Conservation (phyloP, 2,888 invertebrate species). For the Leptothorax acervorum region DNA sequence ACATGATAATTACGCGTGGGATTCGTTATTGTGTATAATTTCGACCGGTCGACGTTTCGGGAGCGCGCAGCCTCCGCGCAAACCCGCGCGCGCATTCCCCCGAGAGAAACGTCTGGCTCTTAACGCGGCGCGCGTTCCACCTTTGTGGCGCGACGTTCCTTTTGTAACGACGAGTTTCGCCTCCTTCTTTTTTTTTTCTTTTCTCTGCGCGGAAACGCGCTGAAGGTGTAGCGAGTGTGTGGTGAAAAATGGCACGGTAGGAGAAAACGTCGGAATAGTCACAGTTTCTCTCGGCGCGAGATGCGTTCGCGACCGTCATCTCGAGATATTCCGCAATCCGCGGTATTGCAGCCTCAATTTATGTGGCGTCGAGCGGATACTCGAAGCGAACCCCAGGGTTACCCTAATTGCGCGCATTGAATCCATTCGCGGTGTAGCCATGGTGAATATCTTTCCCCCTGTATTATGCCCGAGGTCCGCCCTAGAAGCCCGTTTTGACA, state of each 20-base stretch:
- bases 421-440: slow-evolving; percentile 60
- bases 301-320: slow-evolving; percentile 22
- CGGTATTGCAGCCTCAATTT: slow-evolving; percentile 30
- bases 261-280: slow-evolving; percentile 11
- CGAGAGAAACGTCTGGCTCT: slow-evolving; percentile 55
- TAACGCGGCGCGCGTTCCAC: slow-evolving; percentile 39
- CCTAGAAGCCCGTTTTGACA: slow-evolving; percentile 75
- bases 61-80: slow-evolving; percentile 42
- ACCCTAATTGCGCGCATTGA: slow-evolving; percentile 67
- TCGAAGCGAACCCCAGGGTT: slow-evolving; percentile 17
- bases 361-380: slow-evolving; percentile 20
- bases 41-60: slow-evolving; percentile 62
- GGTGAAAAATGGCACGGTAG: slow-evolving; percentile 34
- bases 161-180: slow-evolving; percentile 25
- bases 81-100: slow-evolving; percentile 31
- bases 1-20: slow-evolving; percentile 77
- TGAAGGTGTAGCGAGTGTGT: slow-evolving; percentile 23
- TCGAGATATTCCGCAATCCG: slow-evolving; percentile 31
- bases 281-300: slow-evolving; percentile 27
- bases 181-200: background rate
- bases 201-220: slow-evolving; percentile 29
- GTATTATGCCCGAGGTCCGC: slow-evolving; percentile 63
- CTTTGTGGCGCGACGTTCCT: slow-evolving; percentile 38
- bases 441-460: slow-evolving; percentile 63
- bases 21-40: slow-evolving; percentile 75